Evolutionary conservation across 2,113 vertebrate genomes (phyloP).

Genomic region (Lichenostomus cassidix): DNA sequence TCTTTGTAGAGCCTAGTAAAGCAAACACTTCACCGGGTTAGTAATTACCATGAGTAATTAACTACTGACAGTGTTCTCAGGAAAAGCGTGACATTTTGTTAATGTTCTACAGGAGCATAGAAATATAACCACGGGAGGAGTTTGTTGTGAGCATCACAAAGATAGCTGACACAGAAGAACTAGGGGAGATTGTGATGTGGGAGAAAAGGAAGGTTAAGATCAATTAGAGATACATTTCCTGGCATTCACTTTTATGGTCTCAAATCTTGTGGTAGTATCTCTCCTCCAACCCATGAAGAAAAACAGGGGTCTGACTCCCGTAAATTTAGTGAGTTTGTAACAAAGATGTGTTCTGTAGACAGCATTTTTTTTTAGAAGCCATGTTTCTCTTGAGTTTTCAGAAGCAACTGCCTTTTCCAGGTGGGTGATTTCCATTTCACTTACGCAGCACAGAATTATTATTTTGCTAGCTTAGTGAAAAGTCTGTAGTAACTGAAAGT

Average conservation of each 20-base stretch:
- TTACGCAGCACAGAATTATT: neutral
- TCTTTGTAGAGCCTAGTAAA: conserved; percentile 14
- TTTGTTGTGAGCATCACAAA: neutral
- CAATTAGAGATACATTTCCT: neutral
- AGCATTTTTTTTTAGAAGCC: neutral
- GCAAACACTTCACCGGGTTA: neutral
- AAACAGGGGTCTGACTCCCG: neutral
- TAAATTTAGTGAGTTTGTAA: neutral
- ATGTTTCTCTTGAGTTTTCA: neutral
- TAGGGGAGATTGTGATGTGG: neutral
- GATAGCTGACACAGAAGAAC: neutral
- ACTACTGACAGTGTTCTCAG: neutral
- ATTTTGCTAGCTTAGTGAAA: neutral
- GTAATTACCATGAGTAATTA: conserved; percentile 20
- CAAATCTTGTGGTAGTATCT: neutral
- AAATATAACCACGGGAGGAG: conserved; percentile 19
- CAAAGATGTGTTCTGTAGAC: neutral
- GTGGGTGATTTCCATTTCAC: neutral
- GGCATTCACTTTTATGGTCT: neutral
- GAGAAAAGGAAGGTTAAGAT: neutral
- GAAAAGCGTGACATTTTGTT: neutral
- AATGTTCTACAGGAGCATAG: neutral
- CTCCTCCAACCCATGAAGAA: neutral
- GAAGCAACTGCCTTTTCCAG: neutral
- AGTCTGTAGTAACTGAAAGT: neutral